These are phyloP conservation scores for Scaptomyza tumidula DNA, from an alignment of 2,888 invertebrate genomes.

Conservation along the genomic window DNA sequence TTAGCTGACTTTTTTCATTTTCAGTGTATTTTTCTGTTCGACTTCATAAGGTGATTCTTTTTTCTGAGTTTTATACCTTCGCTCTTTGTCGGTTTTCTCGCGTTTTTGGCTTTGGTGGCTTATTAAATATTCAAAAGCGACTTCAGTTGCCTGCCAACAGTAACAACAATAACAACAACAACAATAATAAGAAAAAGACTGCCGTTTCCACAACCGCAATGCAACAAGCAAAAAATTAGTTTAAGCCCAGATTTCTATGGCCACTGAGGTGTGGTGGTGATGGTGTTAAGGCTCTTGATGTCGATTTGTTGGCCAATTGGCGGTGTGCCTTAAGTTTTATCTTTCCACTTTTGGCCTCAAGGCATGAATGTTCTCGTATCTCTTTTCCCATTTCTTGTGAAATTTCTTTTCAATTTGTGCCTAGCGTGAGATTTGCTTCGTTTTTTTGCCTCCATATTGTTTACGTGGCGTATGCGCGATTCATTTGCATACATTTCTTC, in stretches of 20 bases:
- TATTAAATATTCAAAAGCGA: constrained; percentile 78
- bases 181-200: constrained; percentile 3
- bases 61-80: constrained; percentile 6
- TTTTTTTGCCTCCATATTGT: constrained; percentile 47
- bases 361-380: constrained; percentile 26
- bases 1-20: not conserved
- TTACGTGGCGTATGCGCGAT: constrained; percentile 76
- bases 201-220: constrained; percentile 36
- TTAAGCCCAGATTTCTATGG: constrained; percentile 74
- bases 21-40: constrained; percentile 28
- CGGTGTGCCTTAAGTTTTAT: constrained; percentile 47
- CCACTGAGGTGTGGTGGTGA: constrained; percentile 21
- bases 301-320: constrained; percentile 68
- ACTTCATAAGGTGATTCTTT: not conserved
- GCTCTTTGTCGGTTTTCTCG: constrained; percentile 28
- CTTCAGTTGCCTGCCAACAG: constrained; percentile 56
- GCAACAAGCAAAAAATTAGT: constrained; percentile 77
- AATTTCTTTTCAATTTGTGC: constrained; percentile 74
- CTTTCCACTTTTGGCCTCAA: constrained; percentile 31
- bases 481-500: constrained; percentile 73
- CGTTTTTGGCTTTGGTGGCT: constrained; percentile 50
- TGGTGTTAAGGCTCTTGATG: constrained; percentile 27
- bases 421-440: constrained; percentile 44
- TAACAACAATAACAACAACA: constrained; percentile 2
- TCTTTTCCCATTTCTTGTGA: constrained; percentile 13